phyloP scores from a whole-genome alignment of 2,797 vertebrate species.

The Xyrichtys novacula region DNA sequence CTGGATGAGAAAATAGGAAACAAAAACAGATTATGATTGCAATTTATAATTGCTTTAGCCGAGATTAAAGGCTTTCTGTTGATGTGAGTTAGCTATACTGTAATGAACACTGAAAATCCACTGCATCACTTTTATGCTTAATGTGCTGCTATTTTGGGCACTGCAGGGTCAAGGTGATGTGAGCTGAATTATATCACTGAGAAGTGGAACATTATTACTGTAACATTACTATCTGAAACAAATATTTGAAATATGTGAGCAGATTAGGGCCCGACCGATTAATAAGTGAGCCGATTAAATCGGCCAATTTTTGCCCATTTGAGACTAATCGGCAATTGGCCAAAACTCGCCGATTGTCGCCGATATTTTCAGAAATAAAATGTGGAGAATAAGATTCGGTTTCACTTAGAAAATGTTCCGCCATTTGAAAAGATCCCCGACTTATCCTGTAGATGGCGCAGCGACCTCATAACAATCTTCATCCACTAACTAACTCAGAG shows the following conservation, averaged over 20 bases:
- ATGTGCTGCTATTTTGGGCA: neutral
- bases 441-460: too few species aligned
- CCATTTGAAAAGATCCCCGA: too few species aligned
- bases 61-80: neutral
- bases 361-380: too few species aligned
- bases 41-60: neutral
- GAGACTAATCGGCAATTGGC: too few species aligned
- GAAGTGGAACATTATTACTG: neutral
- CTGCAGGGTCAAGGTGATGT: neutral
- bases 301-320: too few species aligned
- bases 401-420: too few species aligned
- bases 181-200: neutral
- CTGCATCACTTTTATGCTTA: neutral
- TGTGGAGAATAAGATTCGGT: too few species aligned
- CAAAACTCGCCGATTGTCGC: too few species aligned
- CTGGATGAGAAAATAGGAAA: slow-evolving; percentile 12
- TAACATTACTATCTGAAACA: neutral
- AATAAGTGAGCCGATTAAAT: too few species aligned
- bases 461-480: too few species aligned
- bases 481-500: too few species aligned
- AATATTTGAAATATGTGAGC: slow-evolving; percentile 3
- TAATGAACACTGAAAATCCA: neutral
- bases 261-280: too few species aligned
- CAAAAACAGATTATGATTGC: slow-evolving; percentile 16
- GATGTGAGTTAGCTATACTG: neutral